Evolutionary conservation across 2,797 vertebrate species (phyloP).

Genomic region (Bufotes viridis): DNA sequence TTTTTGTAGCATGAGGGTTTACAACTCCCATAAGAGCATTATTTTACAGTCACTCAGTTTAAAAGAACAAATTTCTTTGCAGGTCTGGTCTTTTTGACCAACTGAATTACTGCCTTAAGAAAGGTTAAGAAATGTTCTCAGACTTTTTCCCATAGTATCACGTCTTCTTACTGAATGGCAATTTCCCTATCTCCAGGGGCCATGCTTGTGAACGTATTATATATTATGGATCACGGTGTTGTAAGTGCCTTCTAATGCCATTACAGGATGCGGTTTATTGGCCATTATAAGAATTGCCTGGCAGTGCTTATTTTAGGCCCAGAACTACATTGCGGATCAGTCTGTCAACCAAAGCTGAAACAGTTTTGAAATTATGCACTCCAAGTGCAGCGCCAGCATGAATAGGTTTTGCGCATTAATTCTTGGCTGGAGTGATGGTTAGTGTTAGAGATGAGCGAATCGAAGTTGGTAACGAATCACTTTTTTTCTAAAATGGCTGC

Average conservation of each 20-base stretch:
- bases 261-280: constrained; percentile 49
- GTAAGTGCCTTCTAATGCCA: constrained; percentile 40
- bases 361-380: neutral
- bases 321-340: constrained; percentile 29
- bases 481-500: no score
- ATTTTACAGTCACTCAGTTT: neutral
- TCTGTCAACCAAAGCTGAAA: constrained; percentile 4
- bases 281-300: constrained; percentile 44
- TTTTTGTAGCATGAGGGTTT: constrained; percentile 34
- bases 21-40: constrained; percentile 21
- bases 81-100: neutral
- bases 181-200: constrained; percentile 42
- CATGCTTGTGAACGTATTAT: constrained; percentile 6
- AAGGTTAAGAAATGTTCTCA: constrained; percentile 42
- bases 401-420: neutral
- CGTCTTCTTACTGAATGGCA: constrained; percentile 5
- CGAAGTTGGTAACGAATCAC: no score
- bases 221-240: constrained; percentile 43
- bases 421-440: neutral
- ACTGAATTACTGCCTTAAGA: constrained; percentile 15
- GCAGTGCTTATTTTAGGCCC: constrained; percentile 37
- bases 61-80: neutral
- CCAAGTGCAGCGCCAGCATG: neutral
- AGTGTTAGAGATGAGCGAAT: no score
- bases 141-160: constrained; percentile 8